Base-by-base conservation (phyloP, 2,113 vertebrate genomes). In the Xiphophorus hellerii region DNA sequence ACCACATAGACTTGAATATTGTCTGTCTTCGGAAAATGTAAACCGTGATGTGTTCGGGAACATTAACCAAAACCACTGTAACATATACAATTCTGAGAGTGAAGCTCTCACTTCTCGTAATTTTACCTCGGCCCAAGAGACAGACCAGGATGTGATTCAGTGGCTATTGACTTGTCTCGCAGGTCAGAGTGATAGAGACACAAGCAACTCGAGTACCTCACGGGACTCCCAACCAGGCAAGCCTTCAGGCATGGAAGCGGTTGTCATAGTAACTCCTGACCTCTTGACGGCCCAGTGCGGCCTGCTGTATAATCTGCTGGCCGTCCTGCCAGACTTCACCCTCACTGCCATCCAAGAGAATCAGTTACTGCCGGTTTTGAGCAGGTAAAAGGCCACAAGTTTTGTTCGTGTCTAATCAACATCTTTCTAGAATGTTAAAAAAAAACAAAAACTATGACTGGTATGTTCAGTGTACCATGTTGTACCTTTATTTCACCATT, bases 231-330 rank as follows among this genome's bases (percentile, higher is more conserved):
- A 82, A 10, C 76, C 77, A 54, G 85, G 89, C 25, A 92, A 90
- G 71, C 77, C 82, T 66, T 72, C 88, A 9, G 79, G 94, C 39
- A 11, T 30, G 5, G 94, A 93, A n/a, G 93, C 90, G 1, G 58
- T n/a, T 58, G 92, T 92, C 70, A 82, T 96, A 77, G 96, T 97
- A 83, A 98, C 97, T 9, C 96, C 96, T 9, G 92, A 96, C 76
- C 96, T 99, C 42, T 83, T 97, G 73, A 95, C 95, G 0, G 96
- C 97, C 11, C 68, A 96, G 77, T 98, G 97, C 39, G 92, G 95
- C 86, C 94, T 99, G 86, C 88, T 98, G 76, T 91, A 94, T 76
- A 97, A 97, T 90, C 93, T 99, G 75, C 77, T 99, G 86, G 85
- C 92, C 69, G 89, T 96, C 29, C 83, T 94, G 87, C 95, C 97